Evolutionary conservation across 2,797 vertebrate species (phyloP).

Genomic region (Leptoclinus maculatus): DNA sequence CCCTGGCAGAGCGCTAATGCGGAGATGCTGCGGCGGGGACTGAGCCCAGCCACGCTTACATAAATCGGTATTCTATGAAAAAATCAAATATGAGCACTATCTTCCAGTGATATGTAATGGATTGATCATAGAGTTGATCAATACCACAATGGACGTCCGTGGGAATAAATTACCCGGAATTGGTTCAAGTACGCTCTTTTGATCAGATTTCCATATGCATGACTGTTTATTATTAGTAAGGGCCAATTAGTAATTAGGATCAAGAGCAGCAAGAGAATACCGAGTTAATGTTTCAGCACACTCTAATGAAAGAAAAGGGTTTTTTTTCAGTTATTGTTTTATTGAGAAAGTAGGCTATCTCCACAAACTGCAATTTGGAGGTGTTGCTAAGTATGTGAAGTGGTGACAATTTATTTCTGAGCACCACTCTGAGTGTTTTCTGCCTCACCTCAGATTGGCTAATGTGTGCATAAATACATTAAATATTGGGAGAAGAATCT

Average conservation of each 20-base stretch:
- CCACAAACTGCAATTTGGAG: conserved; percentile 42
- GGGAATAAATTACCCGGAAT: conserved; percentile 39
- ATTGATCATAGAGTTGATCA: conserved; percentile 30
- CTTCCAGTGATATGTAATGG: conserved; percentile 1
- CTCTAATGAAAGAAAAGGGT: conserved; percentile 56
- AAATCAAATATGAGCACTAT: conserved; percentile 16
- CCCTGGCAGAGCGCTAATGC: conserved; percentile 31
- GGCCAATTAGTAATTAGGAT: conserved; percentile 70
- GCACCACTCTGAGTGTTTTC: conserved; percentile 39
- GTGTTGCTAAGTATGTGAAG: conserved; percentile 51
- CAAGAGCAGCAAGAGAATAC: conserved; percentile 51
- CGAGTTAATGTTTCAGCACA: conserved; percentile 8
- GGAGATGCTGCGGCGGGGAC: conserved; percentile 20
- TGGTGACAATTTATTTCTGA: conserved; percentile 47
- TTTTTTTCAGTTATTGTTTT: conserved; percentile 39
- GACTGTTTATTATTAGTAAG: conserved; percentile 70
- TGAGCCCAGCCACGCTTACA: neutral
- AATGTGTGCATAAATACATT: conserved; percentile 45
- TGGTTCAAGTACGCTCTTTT: conserved; percentile 57
- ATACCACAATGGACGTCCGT: conserved; percentile 16
- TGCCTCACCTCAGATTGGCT: conserved; percentile 29
- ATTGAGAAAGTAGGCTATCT: conserved; percentile 59
- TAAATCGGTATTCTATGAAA: conserved; percentile 34
- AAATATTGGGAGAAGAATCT: conserved; percentile 18
- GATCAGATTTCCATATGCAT: conserved; percentile 68